These are phyloP conservation scores for Ophion obscuratus DNA, from an alignment of 2,888 invertebrate genomes.

Conservation along the genomic window DNA sequence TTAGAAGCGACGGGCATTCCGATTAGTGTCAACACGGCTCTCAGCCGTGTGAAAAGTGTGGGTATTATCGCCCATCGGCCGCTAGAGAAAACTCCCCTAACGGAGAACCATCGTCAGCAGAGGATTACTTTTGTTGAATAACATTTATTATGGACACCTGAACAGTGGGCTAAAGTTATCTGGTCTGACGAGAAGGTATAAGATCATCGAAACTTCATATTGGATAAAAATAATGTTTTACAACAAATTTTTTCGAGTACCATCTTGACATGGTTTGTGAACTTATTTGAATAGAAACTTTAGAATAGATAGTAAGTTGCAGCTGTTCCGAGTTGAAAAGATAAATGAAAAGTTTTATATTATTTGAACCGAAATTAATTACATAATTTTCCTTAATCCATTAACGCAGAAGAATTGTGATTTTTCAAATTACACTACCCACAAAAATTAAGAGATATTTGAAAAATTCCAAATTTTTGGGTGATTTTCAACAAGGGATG, in stretches of 20 bases:
- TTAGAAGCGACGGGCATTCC: conserved; percentile 8
- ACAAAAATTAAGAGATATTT: no score
- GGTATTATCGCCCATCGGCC: conserved; percentile 28
- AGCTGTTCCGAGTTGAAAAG: no score
- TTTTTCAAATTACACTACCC: no score
- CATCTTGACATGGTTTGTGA: not conserved
- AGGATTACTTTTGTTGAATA: conserved; percentile 11
- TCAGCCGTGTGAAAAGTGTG: conserved; percentile 9
- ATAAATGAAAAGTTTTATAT: no score
- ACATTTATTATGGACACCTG: conserved; percentile 18
- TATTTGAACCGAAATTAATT: no score
- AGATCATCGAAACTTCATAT: not conserved
- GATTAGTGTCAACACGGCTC: conserved; percentile 2
- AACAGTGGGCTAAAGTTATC: conserved; percentile 19
- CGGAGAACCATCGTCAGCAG: conserved; percentile 19
- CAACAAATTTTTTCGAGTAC: not conserved
- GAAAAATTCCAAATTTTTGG: no score
- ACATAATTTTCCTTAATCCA: no score
- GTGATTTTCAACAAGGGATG: no score
- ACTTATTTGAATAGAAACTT: no score
- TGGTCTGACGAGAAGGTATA: conserved; percentile 32
- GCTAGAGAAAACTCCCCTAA: conserved; percentile 7
- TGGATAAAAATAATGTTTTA: not conserved
- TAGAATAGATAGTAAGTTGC: no score
- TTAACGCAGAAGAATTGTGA: no score